These are phyloP conservation scores for Leptopilina boulardi DNA, from an alignment of 1,140 invertebrate genomes.

Conservation along the genomic window DNA sequence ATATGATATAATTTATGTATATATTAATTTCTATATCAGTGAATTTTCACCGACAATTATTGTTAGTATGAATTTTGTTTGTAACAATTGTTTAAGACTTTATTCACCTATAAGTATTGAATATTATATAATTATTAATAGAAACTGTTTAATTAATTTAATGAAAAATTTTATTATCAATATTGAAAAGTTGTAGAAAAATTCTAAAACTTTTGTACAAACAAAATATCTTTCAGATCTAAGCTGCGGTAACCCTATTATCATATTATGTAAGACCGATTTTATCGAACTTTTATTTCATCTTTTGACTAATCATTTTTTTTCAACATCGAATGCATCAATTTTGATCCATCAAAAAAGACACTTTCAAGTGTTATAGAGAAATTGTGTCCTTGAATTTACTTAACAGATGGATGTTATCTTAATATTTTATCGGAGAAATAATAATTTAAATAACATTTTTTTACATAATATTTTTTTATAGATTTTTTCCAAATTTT, in stretches of 20 bases:
- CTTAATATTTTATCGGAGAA: background rate
- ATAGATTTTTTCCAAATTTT: no score
- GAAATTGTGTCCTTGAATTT: background rate
- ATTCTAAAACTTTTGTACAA: background rate
- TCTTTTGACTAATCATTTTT: conserved; percentile 11
- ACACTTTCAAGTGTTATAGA: background rate
- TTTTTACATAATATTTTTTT: no score
- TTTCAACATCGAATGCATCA: background rate
- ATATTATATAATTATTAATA: no score
- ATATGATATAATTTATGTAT: no score
- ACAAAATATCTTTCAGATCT: background rate
- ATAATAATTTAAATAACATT: background rate
- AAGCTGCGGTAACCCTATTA: background rate
- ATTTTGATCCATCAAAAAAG: conserved; percentile 10
- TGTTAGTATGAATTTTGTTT: no score
- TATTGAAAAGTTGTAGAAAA: no score
- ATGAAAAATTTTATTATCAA: no score
- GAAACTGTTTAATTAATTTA: no score
- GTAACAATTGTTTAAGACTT: no score
- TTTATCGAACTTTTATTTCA: background rate
- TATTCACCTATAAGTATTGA: no score
- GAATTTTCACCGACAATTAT: no score
- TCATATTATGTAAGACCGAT: background rate
- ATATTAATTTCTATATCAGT: no score
- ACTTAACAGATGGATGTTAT: background rate